Evolutionary conservation across 2,888 invertebrate species (phyloP), one percentile per base, ranked within the genome.

Genomic region (Platynereis dumerilii): DNA sequence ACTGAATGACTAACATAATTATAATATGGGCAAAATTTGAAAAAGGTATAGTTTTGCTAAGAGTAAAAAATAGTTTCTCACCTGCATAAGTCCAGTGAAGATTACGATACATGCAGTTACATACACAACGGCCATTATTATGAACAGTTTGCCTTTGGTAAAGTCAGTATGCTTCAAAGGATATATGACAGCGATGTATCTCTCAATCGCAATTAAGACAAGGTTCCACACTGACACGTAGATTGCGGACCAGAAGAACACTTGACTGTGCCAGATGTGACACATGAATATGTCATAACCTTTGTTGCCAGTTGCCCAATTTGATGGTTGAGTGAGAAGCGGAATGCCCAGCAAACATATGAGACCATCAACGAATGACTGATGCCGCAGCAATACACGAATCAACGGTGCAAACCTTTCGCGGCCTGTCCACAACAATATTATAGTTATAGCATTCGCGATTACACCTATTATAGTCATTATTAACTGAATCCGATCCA

Each of bases 221-320:
- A 48, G 48, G n/a, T 48, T 48, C 48, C 48, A 48, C 7, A 48
- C n/a, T 5, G 10, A 12, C 10, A 48, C 22, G n/a, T 20, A 5
- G 3, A 48, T 7, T 20, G n/a, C n/a, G 7, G 7, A 5, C 48
- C 48, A 48, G 48, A 10, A 48, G n/a, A 22, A n/a, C 7, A n/a
- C 7, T 22, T 48, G 48, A n/a, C 48, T 48, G 48, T 48, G 48
- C 48, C 48, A 48, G 7, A 48, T n/a, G 48, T 48, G 48, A n/a
- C 48, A 48, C 48, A 48, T n/a, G 7, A 48, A 22, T 5, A n/a
- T 22, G 48, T 48, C 48, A n/a, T 10, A 20, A n/a, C 3, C 48
- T n/a, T 5, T n/a, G 22, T 48, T 20, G 5, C 48, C 48, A 5
- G 48, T 48, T 22, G 48, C 17, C 48, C 48, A 48, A 22, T 3